These are phyloP conservation scores for Ciconia stormi DNA, from an alignment of 2,113 vertebrate species.

Conservation along the genomic window DNA sequence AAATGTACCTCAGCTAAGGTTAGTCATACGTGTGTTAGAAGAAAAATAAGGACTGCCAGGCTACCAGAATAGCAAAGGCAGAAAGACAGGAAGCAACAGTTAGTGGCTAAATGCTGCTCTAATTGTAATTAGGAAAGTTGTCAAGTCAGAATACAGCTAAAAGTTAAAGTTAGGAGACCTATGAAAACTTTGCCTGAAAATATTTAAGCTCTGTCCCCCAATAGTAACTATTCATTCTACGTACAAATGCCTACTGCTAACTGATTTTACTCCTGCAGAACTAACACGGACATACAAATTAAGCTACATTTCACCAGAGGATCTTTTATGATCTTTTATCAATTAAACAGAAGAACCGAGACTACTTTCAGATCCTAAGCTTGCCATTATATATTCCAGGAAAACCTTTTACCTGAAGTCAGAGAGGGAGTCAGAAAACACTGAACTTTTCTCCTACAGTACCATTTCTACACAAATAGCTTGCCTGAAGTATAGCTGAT, in stretches of 20 bases:
- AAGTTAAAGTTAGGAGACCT: not conserved
- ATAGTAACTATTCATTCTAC: not conserved
- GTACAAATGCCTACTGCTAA: not conserved
- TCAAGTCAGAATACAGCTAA: not conserved
- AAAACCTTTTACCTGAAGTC: not conserved
- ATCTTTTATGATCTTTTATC: not conserved
- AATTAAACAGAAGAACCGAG: not conserved
- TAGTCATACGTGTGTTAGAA: fast-evolving
- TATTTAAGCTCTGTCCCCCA: not conserved
- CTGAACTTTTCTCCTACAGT: not conserved
- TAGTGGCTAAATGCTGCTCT: not conserved
- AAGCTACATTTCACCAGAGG: not conserved
- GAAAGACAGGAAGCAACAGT: not conserved
- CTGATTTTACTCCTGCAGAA: not conserved
- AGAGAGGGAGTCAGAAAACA: not conserved
- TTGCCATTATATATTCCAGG: not conserved
- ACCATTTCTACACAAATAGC: not conserved
- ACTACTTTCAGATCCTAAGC: not conserved
- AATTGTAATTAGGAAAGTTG: not conserved
- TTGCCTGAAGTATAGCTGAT: not conserved
- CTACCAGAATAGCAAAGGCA: not conserved
- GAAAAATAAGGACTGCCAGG: not conserved
- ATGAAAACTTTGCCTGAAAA: not conserved
- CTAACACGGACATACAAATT: not conserved
- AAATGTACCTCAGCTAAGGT: not conserved